These are phyloP conservation scores for Serrognathus titanus DNA, from an alignment of 2,888 invertebrate genomes.

Conservation along the genomic window DNA sequence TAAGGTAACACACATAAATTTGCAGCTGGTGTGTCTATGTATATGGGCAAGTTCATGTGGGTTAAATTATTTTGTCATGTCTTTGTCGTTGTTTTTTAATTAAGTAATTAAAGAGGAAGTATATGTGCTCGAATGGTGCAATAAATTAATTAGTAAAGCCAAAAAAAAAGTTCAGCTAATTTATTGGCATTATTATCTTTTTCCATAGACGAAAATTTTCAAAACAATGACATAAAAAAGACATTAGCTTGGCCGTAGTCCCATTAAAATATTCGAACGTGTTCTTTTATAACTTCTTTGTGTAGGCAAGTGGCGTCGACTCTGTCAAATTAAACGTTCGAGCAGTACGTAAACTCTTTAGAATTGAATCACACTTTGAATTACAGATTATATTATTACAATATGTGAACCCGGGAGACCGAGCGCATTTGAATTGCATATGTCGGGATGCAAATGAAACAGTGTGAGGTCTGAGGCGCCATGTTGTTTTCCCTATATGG, in stretches of 20 bases:
- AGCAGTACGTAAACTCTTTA: not conserved
- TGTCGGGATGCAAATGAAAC: constrained; percentile 31
- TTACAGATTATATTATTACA: constrained; percentile 38
- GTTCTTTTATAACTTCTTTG: not conserved
- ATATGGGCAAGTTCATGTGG: too few relatives aligned
- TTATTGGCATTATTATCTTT: too few relatives aligned
- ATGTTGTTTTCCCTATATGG: constrained; percentile 44
- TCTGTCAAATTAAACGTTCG: constrained; percentile 1
- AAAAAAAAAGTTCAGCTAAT: too few relatives aligned
- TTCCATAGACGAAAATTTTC: too few relatives aligned
- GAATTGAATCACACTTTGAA: constrained; percentile 28
- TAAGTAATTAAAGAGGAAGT: too few relatives aligned
- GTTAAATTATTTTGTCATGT: too few relatives aligned
- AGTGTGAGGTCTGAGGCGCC: constrained; percentile 43
- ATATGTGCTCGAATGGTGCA: too few relatives aligned
- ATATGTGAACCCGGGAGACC: constrained; percentile 29
- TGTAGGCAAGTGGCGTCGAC: not conserved
- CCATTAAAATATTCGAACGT: not conserved
- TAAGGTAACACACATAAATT: too few relatives aligned
- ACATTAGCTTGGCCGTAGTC: not conserved
- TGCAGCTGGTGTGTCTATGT: too few relatives aligned
- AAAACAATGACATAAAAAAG: too few relatives aligned
- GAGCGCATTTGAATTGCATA: constrained; percentile 35
- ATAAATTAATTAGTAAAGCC: too few relatives aligned
- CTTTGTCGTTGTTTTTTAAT: too few relatives aligned